Base-by-base conservation (phyloP, 2,888 invertebrate species). In the Galerucella nymphaeae region DNA sequence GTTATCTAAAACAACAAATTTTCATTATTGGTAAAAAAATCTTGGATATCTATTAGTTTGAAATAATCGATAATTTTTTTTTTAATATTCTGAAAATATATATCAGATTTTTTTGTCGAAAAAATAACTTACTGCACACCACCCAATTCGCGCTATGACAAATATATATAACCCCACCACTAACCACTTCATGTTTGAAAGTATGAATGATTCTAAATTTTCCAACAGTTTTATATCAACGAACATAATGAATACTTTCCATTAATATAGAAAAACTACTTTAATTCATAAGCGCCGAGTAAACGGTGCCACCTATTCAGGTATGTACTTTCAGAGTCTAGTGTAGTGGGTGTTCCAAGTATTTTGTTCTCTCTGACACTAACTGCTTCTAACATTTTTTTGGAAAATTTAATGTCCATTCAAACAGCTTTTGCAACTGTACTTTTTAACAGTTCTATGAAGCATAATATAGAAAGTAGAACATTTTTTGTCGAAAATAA, bases 1-100 rank as follows among this genome's bases (percentile, higher is more conserved):
- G 79, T 79, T 82, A 85, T 82, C 84, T 83, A 55, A 53, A 80
- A 78, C 55, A 38, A 16, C 10, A 2, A 16, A 42, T 59, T 20
- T 58, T 30, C 30, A 30, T 30, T 30, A 38, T 20, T 13, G 8
- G 14, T 61, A 61, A 16, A 23, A 8, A n/a, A n/a, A n/a, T n/a
- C n/a, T n/a, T n/a, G n/a, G n/a, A n/a, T n/a, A n/a, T n/a, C n/a
- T n/a, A n/a, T n/a, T n/a, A n/a, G n/a, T n/a, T n/a, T n/a, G n/a
- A n/a, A 30, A 30, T 30, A 5, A 30, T 30, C 30, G 30, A 30
- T 30, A 30, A 30, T 30, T 30, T 30, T 30, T 30, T 30, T 23
- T n/a, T 3, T 2, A 1, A 23, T 23, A 23, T 23, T 2, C 18
- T 57, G 16, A 57, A 20, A 58, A 20, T 58, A 1, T 16, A 10